Conservation (phyloP, 2,888 invertebrate genomes). For the Lottia gigantea region DNA sequence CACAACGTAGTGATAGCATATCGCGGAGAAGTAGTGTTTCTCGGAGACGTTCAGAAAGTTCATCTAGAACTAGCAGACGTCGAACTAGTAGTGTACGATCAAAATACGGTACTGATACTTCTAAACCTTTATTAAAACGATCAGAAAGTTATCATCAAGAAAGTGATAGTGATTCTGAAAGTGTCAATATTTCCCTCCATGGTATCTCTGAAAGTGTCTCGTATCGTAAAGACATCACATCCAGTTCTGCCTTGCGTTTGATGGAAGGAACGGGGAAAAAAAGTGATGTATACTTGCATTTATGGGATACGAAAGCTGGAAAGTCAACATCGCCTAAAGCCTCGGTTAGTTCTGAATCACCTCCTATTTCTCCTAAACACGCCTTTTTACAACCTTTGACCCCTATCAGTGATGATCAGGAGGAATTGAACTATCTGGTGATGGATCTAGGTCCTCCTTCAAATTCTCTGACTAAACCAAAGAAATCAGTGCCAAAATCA, state of each 20-base stretch:
- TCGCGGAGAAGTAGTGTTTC: neutral
- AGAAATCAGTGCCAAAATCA: conserved; percentile 32
- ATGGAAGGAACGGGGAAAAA: neutral
- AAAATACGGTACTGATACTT: neutral
- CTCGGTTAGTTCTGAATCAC: conserved; percentile 14
- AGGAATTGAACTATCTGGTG: conserved; percentile 65
- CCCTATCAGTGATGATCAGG: conserved; percentile 34
- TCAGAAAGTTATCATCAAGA: neutral
- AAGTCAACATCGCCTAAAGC: conserved; percentile 4
- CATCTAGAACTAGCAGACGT: neutral
- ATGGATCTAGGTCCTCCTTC: conserved; percentile 55
- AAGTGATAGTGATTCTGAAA: conserved; percentile 1
- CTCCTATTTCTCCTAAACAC: conserved; percentile 26
- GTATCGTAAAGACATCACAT: neutral
- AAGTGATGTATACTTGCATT: conserved; percentile 2
- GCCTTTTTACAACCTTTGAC: conserved; percentile 11
- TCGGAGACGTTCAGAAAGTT: neutral
- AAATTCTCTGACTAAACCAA: conserved; percentile 31
- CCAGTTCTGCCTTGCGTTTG: neutral
- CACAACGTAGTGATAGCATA: neutral
- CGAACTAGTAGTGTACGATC: neutral
- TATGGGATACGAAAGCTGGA: conserved; percentile 2
- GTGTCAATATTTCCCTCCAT: conserved; percentile 1
- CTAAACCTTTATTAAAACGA: neutral
- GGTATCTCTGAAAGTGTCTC: neutral